A percentile compares a stretch with the other conserved stretches of the same genome.
Conservation (phyloP, 2,888 invertebrate species). For the Aromia moschata region DNA sequence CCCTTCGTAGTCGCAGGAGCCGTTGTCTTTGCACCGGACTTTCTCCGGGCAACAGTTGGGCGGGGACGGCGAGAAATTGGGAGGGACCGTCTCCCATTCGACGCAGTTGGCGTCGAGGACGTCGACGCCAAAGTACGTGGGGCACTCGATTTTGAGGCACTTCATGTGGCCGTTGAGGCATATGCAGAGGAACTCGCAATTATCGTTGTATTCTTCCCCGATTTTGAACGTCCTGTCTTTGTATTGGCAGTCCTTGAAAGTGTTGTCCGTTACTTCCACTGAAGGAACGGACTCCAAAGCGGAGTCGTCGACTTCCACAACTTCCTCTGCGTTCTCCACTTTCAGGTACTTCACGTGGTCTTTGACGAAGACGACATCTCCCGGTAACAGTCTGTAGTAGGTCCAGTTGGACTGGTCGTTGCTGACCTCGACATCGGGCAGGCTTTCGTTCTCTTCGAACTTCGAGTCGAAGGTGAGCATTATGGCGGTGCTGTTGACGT, state of each 20-base stretch:
- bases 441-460: conserved; percentile 53
- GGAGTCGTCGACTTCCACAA: conserved; percentile 49
- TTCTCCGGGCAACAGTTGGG: conserved; percentile 86
- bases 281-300: conserved; percentile 28
- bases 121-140: conserved; percentile 86
- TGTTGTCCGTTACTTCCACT: conserved; percentile 36
- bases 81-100: conserved; percentile 85
- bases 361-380: conserved; percentile 53
- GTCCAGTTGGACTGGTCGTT: conserved; percentile 62
- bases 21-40: conserved; percentile 81
- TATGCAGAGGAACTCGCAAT: conserved; percentile 80
- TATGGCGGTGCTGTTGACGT: conserved; percentile 60
- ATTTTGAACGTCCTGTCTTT: conserved; percentile 56
- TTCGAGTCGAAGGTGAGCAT: conserved; percentile 60
- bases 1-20: conserved; percentile 81
- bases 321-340: conserved; percentile 57
- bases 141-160: conserved; percentile 83
- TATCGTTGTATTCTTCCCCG: conserved; percentile 83
- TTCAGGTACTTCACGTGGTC: conserved; percentile 54
- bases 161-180: conserved; percentile 77
- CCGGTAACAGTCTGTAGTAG: conserved; percentile 59
- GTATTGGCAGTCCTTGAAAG: conserved; percentile 52
- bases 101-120: conserved; percentile 85
- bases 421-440: conserved; percentile 60
- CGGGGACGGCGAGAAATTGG: conserved; percentile 73